These are phyloP conservation scores for Pempheris klunzingeri DNA, from an alignment of 2,797 vertebrate genomes.

Conservation along the genomic window DNA sequence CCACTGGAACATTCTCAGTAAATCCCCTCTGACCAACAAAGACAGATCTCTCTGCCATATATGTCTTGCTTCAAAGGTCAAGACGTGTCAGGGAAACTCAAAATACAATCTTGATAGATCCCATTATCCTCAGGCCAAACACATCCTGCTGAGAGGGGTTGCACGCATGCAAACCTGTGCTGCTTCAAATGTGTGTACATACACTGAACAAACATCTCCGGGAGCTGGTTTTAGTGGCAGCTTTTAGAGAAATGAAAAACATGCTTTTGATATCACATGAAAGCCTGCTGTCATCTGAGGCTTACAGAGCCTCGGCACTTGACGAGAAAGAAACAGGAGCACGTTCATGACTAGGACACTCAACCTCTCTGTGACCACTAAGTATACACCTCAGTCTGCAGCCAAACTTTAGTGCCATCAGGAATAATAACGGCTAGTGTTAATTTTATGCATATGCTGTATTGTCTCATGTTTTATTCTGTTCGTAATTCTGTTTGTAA, in stretches of 20 bases:
- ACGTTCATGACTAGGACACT: background rate
- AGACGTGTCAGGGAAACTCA: constrained; percentile 32
- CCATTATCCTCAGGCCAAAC: constrained; percentile 44
- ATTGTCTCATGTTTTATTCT: no score
- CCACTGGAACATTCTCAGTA: constrained; percentile 51
- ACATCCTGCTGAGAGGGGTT: background rate
- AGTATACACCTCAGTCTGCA: background rate
- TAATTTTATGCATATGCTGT: background rate
- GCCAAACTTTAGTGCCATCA: background rate
- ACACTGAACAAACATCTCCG: constrained; percentile 7
- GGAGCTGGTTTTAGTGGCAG: background rate
- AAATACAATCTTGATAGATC: constrained; percentile 33
- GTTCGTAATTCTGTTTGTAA: no score
- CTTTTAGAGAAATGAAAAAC: constrained; percentile 15
- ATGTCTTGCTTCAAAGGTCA: constrained; percentile 47
- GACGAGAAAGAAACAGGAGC: background rate
- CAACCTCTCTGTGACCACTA: background rate
- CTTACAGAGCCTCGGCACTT: background rate
- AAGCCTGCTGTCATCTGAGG: background rate
- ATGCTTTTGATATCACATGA: background rate
- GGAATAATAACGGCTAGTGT: no score
- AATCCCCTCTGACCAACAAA: constrained; percentile 44
- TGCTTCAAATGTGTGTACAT: background rate
- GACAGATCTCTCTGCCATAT: constrained; percentile 27
- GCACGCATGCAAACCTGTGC: background rate